These are phyloP conservation scores for Drosophila dives DNA, from an alignment of 2,888 invertebrate species.

Conservation along the genomic window DNA sequence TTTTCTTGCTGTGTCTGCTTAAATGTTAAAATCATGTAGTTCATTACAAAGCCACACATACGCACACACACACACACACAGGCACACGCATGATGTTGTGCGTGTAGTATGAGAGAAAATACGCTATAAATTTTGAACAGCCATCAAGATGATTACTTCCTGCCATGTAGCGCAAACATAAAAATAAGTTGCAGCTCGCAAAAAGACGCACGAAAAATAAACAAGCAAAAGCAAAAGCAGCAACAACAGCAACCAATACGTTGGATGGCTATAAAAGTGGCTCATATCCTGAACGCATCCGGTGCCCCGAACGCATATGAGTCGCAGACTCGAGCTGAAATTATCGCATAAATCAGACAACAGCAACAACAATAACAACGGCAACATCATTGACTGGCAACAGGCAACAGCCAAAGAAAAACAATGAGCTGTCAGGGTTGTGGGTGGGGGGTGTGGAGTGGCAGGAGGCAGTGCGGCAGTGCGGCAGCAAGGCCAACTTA, in stretches of 20 bases:
- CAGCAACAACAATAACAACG: slow-evolving; percentile 38
- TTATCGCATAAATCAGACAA: slow-evolving; percentile 77
- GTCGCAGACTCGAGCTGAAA: slow-evolving; percentile 61
- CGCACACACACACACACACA: not conserved
- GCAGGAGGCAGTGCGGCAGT: not conserved
- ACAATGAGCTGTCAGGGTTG: slow-evolving; percentile 53
- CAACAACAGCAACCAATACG: slow-evolving; percentile 51
- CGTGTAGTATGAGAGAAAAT: slow-evolving; percentile 42
- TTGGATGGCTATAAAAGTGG: slow-evolving; percentile 76
- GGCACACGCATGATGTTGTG: not conserved
- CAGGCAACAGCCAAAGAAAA: slow-evolving; percentile 52
- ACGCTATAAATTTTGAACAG: slow-evolving; percentile 76
- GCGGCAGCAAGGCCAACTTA: slow-evolving; percentile 64
- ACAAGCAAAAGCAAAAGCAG: slow-evolving; percentile 56
- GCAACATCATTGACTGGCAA: slow-evolving; percentile 44
- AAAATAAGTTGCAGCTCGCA: slow-evolving; percentile 72
- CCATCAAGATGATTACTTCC: slow-evolving; percentile 81
- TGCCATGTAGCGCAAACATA: slow-evolving; percentile 75
- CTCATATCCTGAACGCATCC: slow-evolving; percentile 79
- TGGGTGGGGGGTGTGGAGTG: not conserved
- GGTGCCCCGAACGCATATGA: slow-evolving; percentile 68
- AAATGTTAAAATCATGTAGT: slow-evolving; percentile 78
- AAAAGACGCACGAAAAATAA: slow-evolving; percentile 68
- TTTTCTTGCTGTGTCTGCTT: slow-evolving; percentile 47
- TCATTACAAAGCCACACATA: slow-evolving; percentile 58